Conservation (phyloP, 2,888 invertebrate genomes). For the Tinea semifulvella region DNA sequence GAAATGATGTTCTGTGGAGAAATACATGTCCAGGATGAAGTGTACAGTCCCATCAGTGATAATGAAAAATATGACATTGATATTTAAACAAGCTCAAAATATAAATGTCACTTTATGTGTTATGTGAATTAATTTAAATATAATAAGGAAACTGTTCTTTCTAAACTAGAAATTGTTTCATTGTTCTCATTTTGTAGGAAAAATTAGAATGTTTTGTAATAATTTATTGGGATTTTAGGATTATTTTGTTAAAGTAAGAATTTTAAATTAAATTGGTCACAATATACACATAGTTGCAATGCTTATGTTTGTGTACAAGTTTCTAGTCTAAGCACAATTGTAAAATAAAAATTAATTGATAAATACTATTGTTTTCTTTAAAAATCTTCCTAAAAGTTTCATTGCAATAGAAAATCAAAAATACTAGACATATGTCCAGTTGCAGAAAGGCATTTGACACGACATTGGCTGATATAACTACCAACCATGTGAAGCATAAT, state of each 20-base stretch:
- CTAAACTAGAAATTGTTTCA: conserved; percentile 1
- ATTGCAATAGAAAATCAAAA: too few relatives aligned
- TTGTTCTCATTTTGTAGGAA: background rate
- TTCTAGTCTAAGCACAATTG: conserved; percentile 10
- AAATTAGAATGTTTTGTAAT: conserved; percentile 1
- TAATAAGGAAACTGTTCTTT: too few relatives aligned
- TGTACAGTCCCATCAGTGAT: conserved; percentile 57
- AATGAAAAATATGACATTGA: conserved; percentile 65
- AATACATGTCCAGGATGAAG: conserved; percentile 53
- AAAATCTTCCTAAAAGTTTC: too few relatives aligned
- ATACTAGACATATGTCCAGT: too few relatives aligned
- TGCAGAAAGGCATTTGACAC: too few relatives aligned
- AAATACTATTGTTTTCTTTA: too few relatives aligned
- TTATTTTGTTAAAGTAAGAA: background rate
- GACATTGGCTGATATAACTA: too few relatives aligned
- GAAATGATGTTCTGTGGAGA: conserved; percentile 67
- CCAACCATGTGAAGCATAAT: too few relatives aligned
- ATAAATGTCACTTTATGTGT: conserved; percentile 12
- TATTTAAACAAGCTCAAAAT: conserved; percentile 29
- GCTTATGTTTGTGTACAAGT: background rate
- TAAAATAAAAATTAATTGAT: too few relatives aligned
- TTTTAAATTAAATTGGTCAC: background rate
- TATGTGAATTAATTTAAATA: too few relatives aligned
- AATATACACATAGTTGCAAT: too few relatives aligned
- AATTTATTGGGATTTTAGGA: background rate